Evolutionary conservation across 2,888 invertebrate species (phyloP).

Genomic region (Synergus umbraculus): DNA sequence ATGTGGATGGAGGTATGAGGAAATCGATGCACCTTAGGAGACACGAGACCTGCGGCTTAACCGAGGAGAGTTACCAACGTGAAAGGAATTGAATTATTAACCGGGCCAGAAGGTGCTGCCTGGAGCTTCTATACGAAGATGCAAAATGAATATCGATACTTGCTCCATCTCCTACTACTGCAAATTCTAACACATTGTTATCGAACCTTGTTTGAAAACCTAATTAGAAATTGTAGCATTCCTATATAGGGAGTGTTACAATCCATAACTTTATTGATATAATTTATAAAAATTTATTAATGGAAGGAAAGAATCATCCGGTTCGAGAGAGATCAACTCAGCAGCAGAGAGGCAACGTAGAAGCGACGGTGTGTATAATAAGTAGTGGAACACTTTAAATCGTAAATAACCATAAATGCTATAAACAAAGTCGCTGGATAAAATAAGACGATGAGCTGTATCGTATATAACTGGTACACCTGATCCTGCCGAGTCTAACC

Average conservation of each 20-base stretch:
- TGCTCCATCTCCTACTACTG: slow-evolving; percentile 13
- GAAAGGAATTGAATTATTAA: slow-evolving; percentile 77
- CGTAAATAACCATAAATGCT: slow-evolving; percentile 58
- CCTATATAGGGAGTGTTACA: neutral
- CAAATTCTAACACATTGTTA: slow-evolving; percentile 18
- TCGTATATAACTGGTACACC: slow-evolving; percentile 45
- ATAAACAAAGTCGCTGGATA: slow-evolving; percentile 59
- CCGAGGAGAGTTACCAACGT: slow-evolving; percentile 64
- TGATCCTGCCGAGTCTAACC: slow-evolving; percentile 44
- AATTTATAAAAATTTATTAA: neutral
- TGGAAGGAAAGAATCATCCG: neutral
- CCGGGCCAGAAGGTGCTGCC: slow-evolving; percentile 75
- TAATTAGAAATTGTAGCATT: neutral
- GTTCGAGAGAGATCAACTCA: neutral
- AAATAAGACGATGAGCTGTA: slow-evolving; percentile 52
- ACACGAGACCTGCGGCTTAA: slow-evolving; percentile 60
- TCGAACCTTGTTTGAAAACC: neutral
- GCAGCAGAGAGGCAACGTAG: neutral
- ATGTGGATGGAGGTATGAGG: slow-evolving; percentile 62
- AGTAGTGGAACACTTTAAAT: slow-evolving; percentile 26
- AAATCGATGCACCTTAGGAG: slow-evolving; percentile 76
- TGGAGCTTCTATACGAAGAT: slow-evolving; percentile 52
- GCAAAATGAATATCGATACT: slow-evolving; percentile 53
- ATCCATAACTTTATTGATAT: too few relatives aligned
- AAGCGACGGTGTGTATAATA: too few relatives aligned